Conservation (phyloP, 2,797 vertebrate genomes). For the Paratrypauchen microcephalus region DNA sequence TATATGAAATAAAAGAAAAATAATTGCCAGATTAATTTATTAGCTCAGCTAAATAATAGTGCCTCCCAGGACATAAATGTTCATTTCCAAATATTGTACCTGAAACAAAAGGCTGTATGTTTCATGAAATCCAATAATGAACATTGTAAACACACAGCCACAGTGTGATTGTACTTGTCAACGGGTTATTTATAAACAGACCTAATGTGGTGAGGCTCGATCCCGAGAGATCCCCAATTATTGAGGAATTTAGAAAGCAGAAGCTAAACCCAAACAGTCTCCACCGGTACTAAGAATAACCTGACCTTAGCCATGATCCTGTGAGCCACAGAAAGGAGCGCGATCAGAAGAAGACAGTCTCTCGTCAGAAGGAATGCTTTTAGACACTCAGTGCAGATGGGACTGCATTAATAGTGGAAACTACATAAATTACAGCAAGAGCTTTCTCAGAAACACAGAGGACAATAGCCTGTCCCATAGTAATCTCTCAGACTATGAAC, state of each 20-base stretch:
- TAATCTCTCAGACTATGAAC: not conserved
- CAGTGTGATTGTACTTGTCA: slow-evolving; percentile 29
- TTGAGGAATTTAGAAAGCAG: slow-evolving; percentile 80
- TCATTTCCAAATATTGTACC: no score
- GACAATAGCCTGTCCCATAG: slow-evolving; percentile 41
- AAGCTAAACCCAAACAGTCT: slow-evolving; percentile 69
- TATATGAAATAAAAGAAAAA: no score
- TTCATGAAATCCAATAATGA: not conserved
- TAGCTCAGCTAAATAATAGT: no score
- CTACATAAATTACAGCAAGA: slow-evolving; percentile 54
- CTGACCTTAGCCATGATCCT: slow-evolving; percentile 69
- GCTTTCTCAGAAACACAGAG: slow-evolving; percentile 34
- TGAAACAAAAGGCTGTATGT: not conserved
- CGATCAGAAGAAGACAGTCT: slow-evolving; percentile 53
- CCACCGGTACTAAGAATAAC: slow-evolving; percentile 74
- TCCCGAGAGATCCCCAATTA: slow-evolving; percentile 78
- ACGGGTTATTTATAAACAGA: slow-evolving; percentile 72
- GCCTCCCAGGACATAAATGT: no score
- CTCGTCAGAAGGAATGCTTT: slow-evolving; percentile 74
- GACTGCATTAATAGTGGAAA: slow-evolving; percentile 66
- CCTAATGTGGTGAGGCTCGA: slow-evolving; percentile 64
- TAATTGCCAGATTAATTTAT: no score
- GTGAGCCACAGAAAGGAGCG: slow-evolving; percentile 55
- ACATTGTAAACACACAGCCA: not conserved
- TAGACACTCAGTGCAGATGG: slow-evolving; percentile 60